Evolutionary conservation across 2,113 vertebrate genomes (phyloP).

Genomic region (Cebidichthys violaceus): DNA sequence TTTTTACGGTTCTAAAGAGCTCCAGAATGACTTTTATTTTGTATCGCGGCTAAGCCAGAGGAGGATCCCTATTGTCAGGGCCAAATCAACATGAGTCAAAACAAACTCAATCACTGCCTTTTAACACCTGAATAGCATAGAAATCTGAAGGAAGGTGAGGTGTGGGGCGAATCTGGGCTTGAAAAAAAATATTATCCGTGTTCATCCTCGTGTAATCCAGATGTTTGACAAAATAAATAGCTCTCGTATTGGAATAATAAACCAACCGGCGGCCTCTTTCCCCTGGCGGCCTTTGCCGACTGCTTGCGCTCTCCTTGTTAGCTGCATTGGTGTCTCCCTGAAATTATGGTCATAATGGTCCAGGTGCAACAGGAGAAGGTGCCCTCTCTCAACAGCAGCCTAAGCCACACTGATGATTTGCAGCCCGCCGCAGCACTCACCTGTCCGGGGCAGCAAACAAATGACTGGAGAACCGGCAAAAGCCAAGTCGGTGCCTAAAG

Average conservation of each 20-base stretch:
- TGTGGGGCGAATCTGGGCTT: background rate
- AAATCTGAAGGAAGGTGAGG: slow-evolving; percentile 3
- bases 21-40: slow-evolving; percentile 19
- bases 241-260: slow-evolving; percentile 14
- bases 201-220: slow-evolving; percentile 18
- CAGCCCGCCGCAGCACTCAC: slow-evolving; percentile 44
- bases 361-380: slow-evolving; percentile 61
- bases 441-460: slow-evolving; percentile 28
- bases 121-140: slow-evolving; percentile 24
- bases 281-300: slow-evolving; percentile 5
- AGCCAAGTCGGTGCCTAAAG: slow-evolving; percentile 39
- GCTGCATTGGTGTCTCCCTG: slow-evolving; percentile 48
- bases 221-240: slow-evolving; percentile 22
- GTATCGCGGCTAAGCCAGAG: background rate
- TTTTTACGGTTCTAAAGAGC: slow-evolving; percentile 18
- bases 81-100: slow-evolving; percentile 32
- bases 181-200: slow-evolving; percentile 13
- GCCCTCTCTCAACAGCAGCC: slow-evolving; percentile 47
- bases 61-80: slow-evolving; percentile 1
- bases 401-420: slow-evolving; percentile 45
- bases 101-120: slow-evolving; percentile 8
- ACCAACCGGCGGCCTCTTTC: slow-evolving; percentile 22
- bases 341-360: slow-evolving; percentile 63
- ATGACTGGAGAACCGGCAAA: slow-evolving; percentile 38
- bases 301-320: slow-evolving; percentile 30